Evolutionary conservation across 2,888 invertebrate genomes (phyloP).

Genomic region (Caenorhabditis sulstoni): DNA sequence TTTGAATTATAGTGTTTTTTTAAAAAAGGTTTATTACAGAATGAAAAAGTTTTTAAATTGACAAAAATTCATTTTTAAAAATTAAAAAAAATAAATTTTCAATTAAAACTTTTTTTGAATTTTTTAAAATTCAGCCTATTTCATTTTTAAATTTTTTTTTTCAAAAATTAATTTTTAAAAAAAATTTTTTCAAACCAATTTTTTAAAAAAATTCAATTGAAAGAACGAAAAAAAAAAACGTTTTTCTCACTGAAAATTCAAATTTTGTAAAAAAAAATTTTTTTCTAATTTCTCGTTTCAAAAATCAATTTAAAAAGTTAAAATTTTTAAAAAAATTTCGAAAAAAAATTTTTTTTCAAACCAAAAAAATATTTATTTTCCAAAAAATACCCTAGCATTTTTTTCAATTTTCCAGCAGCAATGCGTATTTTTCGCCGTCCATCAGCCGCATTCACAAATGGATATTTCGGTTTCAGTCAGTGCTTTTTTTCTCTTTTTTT

Average conservation of each 20-base stretch:
- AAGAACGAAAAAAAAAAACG: not conserved
- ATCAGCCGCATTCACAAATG: conserved; percentile 47
- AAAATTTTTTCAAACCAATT: too few relatives aligned
- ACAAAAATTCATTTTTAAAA: too few relatives aligned
- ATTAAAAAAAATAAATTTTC: too few relatives aligned
- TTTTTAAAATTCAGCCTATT: not conserved
- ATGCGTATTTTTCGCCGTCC: conserved; percentile 40
- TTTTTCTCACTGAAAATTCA: too few relatives aligned
- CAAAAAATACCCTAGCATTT: not conserved
- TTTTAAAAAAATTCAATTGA: too few relatives aligned
- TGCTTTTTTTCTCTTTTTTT: not conserved
- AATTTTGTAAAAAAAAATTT: too few relatives aligned
- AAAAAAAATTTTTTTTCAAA: not conserved
- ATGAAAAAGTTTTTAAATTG: too few relatives aligned
- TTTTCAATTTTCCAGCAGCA: conserved; percentile 19
- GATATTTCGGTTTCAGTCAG: conserved; percentile 45
- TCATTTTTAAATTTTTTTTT: too few relatives aligned
- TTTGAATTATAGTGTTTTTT: too few relatives aligned
- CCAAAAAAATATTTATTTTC: not conserved
- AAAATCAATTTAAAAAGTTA: too few relatives aligned
- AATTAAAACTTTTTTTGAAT: not conserved
- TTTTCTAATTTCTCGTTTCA: too few relatives aligned
- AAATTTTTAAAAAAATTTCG: not conserved
- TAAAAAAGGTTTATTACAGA: too few relatives aligned
- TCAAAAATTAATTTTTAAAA: not conserved